These are phyloP conservation scores for Thelaira solivaga DNA, from an alignment of 2,888 invertebrate species.

Conservation along the genomic window DNA sequence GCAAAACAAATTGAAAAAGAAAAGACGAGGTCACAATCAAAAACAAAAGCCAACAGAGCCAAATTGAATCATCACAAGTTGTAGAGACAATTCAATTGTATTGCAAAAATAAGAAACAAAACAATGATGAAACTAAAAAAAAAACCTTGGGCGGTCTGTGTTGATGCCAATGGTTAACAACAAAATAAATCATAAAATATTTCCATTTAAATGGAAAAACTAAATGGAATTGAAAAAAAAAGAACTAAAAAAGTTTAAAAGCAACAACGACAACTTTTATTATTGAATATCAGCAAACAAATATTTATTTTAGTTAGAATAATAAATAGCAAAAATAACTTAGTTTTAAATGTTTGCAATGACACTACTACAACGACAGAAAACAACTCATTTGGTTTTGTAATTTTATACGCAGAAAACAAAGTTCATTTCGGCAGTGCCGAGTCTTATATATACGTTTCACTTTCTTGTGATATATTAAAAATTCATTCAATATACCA, in stretches of 20 bases:
- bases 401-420: no score
- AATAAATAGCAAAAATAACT: slow-evolving; percentile 2
- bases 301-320: not conserved
- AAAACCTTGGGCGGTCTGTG: not conserved
- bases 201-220: no score
- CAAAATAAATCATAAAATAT: slow-evolving; percentile 38
- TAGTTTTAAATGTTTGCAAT: not conserved
- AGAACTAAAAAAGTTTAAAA: no score
- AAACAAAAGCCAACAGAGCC: not conserved
- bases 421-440: no score
- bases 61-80: slow-evolving; percentile 1
- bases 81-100: not conserved
- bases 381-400: no score
- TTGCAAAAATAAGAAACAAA: not conserved
- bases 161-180: slow-evolving; percentile 32
- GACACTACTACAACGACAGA: no score
- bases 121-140: not conserved
- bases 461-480: no score
- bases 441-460: no score
- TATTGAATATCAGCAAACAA: not conserved
- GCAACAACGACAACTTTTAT: no score
- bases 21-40: not conserved
- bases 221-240: no score
- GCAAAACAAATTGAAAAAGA: not conserved
- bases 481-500: no score